Evolutionary conservation across 1,140 invertebrate species (phyloP), one percentile per base, ranked within the genome.

Genomic region (Drosophila chauvacae): DNA sequence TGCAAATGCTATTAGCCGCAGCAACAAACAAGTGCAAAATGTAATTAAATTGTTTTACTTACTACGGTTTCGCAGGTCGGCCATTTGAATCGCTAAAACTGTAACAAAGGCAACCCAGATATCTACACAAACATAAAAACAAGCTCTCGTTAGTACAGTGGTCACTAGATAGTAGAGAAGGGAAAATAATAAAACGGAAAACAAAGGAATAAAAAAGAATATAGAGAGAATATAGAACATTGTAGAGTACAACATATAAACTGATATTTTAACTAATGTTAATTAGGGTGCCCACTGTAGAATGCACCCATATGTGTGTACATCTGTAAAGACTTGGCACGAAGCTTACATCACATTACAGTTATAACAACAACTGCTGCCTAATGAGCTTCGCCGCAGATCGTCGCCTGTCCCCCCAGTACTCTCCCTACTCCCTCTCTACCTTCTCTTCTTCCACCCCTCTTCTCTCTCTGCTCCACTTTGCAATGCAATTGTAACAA

Each of bases 11-110:
- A 83, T 83, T 83, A 83, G 81, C 81, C 47, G 42, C 42, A 60
- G 45, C 70, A 82, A 75, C 69, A 78, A 77, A 77, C 73, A 79
- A 86, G 59, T 55, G 77, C 65, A 72, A 88, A 84, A 66, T 80
- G 85, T 87, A 90, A 87, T 90, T 87, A 90, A 87, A 87, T 90
- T 84, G 80, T 84, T 88, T 73, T 72, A 86, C 84, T 84, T 87
- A 90, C 85, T 90, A 87, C 85, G 84, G 84, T 84, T 87, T 87
- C 84, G 68, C 84, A 70, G 63, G 59, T 70, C 62, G 62, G 56
- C 16, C 71, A 64, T 48, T 70, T 60, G 74, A 79, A 73, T 68
- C 30, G 69, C 58, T 42, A 64, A 56, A 70, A 77, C 59, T 85
- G 68, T 74, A 81, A 77, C 81, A 61, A 60, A 85, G 63, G 72